Conservation (phyloP, 1,140 invertebrate genomes). For the Drosophila tani region DNA sequence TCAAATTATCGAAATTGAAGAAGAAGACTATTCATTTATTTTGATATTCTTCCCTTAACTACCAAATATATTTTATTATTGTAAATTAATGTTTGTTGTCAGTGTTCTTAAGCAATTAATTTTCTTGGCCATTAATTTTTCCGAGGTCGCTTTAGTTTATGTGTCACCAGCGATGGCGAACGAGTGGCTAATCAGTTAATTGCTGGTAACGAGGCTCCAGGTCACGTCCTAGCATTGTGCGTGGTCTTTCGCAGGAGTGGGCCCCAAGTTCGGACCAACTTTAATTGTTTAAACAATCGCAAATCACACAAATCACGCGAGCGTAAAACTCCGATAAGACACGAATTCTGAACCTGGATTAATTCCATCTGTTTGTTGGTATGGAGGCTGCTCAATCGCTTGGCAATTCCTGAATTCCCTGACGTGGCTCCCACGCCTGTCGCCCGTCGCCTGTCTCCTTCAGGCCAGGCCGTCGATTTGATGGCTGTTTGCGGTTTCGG, state of each 20-base stretch:
- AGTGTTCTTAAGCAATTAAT: slow-evolving; percentile 43
- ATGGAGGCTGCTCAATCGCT: slow-evolving; percentile 25
- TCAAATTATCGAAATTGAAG: neutral
- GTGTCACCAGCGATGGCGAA: slow-evolving; percentile 15
- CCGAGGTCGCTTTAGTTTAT: neutral
- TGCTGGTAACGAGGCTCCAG: slow-evolving; percentile 27
- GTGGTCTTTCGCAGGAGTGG: slow-evolving; percentile 29
- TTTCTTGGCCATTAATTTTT: slow-evolving; percentile 16
- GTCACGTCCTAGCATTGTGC: slow-evolving; percentile 35
- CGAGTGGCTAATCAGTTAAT: slow-evolving; percentile 54
- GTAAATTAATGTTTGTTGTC: neutral
- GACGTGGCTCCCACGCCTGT: slow-evolving; percentile 63
- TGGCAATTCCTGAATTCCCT: neutral
- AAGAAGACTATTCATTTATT: too few relatives aligned
- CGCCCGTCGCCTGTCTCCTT: slow-evolving; percentile 20
- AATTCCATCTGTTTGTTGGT: neutral
- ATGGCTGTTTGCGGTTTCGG: slow-evolving; percentile 52
- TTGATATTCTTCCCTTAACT: neutral
- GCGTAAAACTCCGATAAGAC: slow-evolving; percentile 55
- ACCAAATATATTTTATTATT: neutral
- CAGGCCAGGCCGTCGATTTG: neutral
- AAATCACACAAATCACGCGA: slow-evolving; percentile 47
- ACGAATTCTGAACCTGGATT: slow-evolving; percentile 2
- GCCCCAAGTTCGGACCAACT: slow-evolving; percentile 13
- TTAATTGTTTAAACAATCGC: slow-evolving; percentile 63